A percentile compares a stretch with the other conserved stretches of the same genome.
phyloP scores from a whole-genome alignment of 2,888 invertebrate species.

The Dione vanillae region DNA sequence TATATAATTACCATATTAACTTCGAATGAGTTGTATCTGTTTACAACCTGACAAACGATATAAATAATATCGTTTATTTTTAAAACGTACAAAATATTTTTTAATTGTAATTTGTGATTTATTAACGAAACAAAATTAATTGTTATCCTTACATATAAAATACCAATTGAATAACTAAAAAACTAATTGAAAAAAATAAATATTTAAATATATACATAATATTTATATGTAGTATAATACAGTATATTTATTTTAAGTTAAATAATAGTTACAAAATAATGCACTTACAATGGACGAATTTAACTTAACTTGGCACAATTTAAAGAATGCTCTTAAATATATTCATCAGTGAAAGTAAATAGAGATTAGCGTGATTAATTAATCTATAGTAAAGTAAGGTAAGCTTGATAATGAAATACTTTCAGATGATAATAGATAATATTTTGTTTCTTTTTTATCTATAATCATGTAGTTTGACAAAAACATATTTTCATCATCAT shows the following conservation, averaged over 20 bases:
- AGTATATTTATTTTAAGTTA: not conserved
- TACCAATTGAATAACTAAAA: no score
- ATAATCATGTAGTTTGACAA: not conserved
- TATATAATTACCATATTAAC: conserved; percentile 9
- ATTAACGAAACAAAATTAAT: no score
- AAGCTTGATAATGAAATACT: not conserved
- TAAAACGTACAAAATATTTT: no score
- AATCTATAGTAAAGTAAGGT: not conserved
- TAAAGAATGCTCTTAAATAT: not conserved
- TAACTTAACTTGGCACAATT: not conserved
- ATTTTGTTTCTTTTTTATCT: not conserved
- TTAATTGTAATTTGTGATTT: no score
- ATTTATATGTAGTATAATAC: no score
- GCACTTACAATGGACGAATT: not conserved
- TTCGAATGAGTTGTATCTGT: conserved; percentile 2
- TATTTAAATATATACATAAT: no score
- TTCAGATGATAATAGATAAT: conserved; percentile 1
- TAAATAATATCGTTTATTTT: not conserved
- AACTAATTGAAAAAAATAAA: no score
- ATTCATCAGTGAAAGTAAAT: conserved; percentile 2
- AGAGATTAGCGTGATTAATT: not conserved
- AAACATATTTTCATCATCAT: not conserved
- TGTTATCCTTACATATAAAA: no score
- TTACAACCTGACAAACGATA: not conserved
- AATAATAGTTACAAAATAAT: not conserved